Base-by-base conservation (phyloP, 2,113 vertebrate genomes). In the Istiophorus platypterus region DNA sequence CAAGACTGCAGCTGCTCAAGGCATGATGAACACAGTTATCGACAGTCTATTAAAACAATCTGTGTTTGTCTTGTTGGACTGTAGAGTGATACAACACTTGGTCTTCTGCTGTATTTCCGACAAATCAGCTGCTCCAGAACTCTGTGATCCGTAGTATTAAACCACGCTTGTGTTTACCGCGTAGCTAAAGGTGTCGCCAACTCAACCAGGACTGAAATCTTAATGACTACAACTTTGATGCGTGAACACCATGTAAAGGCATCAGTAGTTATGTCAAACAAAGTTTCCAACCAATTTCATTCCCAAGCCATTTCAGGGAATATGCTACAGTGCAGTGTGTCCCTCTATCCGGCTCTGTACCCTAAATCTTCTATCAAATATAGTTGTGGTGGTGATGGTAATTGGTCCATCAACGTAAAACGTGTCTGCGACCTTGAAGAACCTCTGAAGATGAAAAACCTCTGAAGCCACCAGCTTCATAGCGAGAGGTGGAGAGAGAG, bases 371-470 rank as follows among this genome's bases (percentile, higher is more conserved):
- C 70, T 15, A 31, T 58, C 67, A 56, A 22, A 58, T 34, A 56
- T 72, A 52, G 37, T 29, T 45, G 58, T 54, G 57, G 45, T 27
- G 66, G 31, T 39, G 65, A 75, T 61, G 64, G 82, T 87, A 87
- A 90, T 88, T 73, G 85, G 77, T 76, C 81, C 65, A 87, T 90
- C 86, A 87, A 79, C 10, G 66, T 12, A 83, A 89, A 91, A 87
- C 27, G 41, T 47, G 65, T 81, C 85, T 56, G 67, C 47, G 67
- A 94, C 93, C 93, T 94, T 94, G 89, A 91, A 87, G 52, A 85
- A 91, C 90, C 89, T 86, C 85, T 51, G 81, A 59, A 70, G 92
- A 90, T 92, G 91, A 92, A 88, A 85, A 79, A 88, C 47, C 87
- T 83, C 34, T 24, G 26, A 76, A 85, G 80, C 73, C 54, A 73